Percentiles rank a stretch among this genome's conserved stretches.
These are phyloP conservation scores for Montifringilla adamsi DNA, from an alignment of 2,113 vertebrate species.

Conservation along the genomic window DNA sequence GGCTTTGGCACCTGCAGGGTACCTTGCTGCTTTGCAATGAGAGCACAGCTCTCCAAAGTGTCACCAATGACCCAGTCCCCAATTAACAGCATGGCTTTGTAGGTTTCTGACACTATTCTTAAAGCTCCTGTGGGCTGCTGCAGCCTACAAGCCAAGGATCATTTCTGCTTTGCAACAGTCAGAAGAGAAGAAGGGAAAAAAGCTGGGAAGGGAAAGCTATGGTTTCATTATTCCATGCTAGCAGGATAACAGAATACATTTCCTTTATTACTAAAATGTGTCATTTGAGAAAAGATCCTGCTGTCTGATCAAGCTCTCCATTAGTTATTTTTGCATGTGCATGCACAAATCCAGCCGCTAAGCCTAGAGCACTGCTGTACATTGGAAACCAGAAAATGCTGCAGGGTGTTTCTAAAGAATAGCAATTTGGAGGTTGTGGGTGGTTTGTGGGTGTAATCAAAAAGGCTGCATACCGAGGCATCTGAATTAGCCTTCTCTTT, in stretches of 20 bases:
- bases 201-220: conserved; percentile 21
- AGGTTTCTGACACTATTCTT: conserved; percentile 66
- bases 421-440: conserved; percentile 54
- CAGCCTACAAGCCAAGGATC: conserved; percentile 58
- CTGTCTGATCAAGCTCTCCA: conserved; percentile 50
- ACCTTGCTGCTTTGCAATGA: conserved; percentile 48
- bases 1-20: conserved; percentile 25
- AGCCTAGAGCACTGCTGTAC: conserved; percentile 37
- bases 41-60: conserved; percentile 60
- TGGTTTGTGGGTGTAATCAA: conserved; percentile 69
- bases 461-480: conserved; percentile 23
- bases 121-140: conserved; percentile 55
- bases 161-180: conserved; percentile 55
- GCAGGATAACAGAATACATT: conserved; percentile 64
- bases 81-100: conserved; percentile 54
- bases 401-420: conserved; percentile 63
- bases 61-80: conserved; percentile 48
- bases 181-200: conserved; percentile 17
- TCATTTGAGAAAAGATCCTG: conserved; percentile 61
- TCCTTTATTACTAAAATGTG: conserved; percentile 65
- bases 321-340: conserved; percentile 55
- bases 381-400: conserved; percentile 53
- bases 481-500: conserved; percentile 60
- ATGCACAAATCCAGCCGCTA: conserved; percentile 48
- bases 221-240: conserved; percentile 66